phyloP scores from a whole-genome alignment of 2,888 invertebrate species.

The Punctoribates punctum region DNA sequence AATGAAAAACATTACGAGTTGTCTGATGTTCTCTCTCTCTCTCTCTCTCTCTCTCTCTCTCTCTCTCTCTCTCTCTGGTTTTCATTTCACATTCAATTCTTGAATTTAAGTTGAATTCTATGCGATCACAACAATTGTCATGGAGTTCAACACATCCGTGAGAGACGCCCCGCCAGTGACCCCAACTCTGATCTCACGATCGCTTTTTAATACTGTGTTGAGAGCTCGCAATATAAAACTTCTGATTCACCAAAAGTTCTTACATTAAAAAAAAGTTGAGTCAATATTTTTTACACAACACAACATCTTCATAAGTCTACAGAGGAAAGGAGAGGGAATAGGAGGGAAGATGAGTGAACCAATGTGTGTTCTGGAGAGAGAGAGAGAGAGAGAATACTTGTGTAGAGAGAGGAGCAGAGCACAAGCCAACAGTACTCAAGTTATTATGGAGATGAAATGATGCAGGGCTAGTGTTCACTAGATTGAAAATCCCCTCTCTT shows the following conservation, averaged over 20 bases:
- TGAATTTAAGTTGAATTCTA: background rate
- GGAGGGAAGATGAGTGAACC: background rate
- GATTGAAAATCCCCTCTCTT: slow-evolving; percentile 34
- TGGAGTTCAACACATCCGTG: slow-evolving; percentile 31
- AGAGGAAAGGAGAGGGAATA: background rate
- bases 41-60: slow-evolving; percentile 37
- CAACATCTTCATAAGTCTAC: slow-evolving; percentile 18
- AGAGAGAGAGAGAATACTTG: slow-evolving; percentile 8
- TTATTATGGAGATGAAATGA: slow-evolving; percentile 33
- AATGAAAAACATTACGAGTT: background rate
- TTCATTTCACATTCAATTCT: background rate
- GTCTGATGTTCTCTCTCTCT: slow-evolving; percentile 18
- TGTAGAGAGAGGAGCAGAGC: background rate
- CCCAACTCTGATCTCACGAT: slow-evolving; percentile 25
- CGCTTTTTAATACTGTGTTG: slow-evolving; percentile 14
- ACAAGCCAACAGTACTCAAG: slow-evolving; percentile 33
- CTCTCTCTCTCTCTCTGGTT: slow-evolving; percentile 27
- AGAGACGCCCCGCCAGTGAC: slow-evolving; percentile 25
- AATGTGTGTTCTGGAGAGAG: too few relatives aligned
- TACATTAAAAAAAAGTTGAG: slow-evolving; percentile 6
- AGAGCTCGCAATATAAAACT: slow-evolving; percentile 5
- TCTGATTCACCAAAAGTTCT: background rate
- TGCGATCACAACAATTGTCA: slow-evolving; percentile 19
- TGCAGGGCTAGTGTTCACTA: slow-evolving; percentile 27
- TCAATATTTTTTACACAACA: slow-evolving; percentile 13